phyloP scores from a whole-genome alignment of 2,797 vertebrate genomes.

The Malurus splendens region DNA sequence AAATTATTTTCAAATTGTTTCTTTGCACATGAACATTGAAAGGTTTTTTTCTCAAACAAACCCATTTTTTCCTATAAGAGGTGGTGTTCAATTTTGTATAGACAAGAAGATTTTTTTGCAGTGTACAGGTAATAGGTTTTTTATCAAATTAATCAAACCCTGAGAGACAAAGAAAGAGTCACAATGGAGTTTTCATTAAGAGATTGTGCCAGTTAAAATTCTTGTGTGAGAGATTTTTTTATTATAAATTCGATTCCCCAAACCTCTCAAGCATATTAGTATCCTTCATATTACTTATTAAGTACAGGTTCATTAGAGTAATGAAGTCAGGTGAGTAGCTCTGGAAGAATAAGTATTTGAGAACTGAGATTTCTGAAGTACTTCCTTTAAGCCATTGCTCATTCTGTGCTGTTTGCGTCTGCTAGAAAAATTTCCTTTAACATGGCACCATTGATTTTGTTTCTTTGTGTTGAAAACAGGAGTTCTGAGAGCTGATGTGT shows the following conservation, averaged over 20 bases:
- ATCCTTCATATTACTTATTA: background rate
- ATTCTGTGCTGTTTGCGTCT: rapidly evolving
- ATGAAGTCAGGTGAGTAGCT: background rate
- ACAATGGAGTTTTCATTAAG: background rate
- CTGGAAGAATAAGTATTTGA: background rate
- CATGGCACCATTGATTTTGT: background rate
- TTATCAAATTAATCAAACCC: background rate
- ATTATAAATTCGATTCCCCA: background rate
- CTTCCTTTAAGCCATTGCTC: background rate
- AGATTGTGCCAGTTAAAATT: background rate
- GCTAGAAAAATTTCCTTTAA: background rate
- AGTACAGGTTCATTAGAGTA: background rate
- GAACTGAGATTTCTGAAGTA: background rate
- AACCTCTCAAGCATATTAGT: background rate
- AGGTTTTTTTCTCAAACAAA: background rate
- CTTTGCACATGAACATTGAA: background rate
- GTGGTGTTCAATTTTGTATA: background rate
- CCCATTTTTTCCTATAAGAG: background rate
- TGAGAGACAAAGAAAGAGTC: background rate
- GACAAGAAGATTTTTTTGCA: background rate
- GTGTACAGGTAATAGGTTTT: background rate
- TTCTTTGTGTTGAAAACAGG: background rate
- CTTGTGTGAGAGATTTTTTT: background rate
- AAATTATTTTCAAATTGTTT: background rate
- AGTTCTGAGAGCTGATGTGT: background rate